Evolutionary conservation across 2,888 invertebrate species (phyloP).

Genomic region (Catocala sponsa): DNA sequence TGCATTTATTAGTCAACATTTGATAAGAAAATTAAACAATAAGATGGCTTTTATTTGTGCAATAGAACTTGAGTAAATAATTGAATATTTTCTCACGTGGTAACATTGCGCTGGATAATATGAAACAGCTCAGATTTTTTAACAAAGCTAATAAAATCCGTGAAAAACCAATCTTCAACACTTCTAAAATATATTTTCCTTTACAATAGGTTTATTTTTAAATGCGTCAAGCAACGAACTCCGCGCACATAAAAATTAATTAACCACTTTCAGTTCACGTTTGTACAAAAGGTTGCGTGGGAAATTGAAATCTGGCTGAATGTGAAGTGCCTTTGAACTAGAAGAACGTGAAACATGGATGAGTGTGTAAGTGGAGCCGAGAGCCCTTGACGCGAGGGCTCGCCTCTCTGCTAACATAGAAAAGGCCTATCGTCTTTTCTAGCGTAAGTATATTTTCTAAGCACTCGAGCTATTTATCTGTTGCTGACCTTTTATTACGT

Average conservation of each 20-base stretch:
- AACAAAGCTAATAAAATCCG: too few relatives aligned
- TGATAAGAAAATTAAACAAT: too few relatives aligned
- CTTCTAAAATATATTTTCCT: too few relatives aligned
- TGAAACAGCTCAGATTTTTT: too few relatives aligned
- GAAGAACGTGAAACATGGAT: slow-evolving; percentile 41
- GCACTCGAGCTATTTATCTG: slow-evolving; percentile 25
- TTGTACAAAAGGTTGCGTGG: slow-evolving; percentile 26
- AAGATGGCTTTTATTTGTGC: too few relatives aligned
- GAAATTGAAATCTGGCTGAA: slow-evolving; percentile 38
- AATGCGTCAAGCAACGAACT: too few relatives aligned
- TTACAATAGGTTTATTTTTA: too few relatives aligned
- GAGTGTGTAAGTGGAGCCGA: slow-evolving; percentile 45
- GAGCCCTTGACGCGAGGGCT: slow-evolving; percentile 37
- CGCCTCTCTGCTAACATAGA: slow-evolving; percentile 22
- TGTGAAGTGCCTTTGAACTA: slow-evolving; percentile 36
- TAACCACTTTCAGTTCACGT: slow-evolving; percentile 21
- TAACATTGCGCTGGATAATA: too few relatives aligned
- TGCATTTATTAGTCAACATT: too few relatives aligned
- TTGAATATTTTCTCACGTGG: too few relatives aligned
- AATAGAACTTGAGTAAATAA: too few relatives aligned
- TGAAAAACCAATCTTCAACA: too few relatives aligned
- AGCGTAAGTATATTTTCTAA: slow-evolving; percentile 29
- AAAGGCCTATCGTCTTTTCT: slow-evolving; percentile 34
- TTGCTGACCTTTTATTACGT: slow-evolving; percentile 15
- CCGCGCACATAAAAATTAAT: slow-evolving; percentile 15